Base-by-base conservation (phyloP, 2,888 invertebrate species). In the Entomobrya multifasciata region DNA sequence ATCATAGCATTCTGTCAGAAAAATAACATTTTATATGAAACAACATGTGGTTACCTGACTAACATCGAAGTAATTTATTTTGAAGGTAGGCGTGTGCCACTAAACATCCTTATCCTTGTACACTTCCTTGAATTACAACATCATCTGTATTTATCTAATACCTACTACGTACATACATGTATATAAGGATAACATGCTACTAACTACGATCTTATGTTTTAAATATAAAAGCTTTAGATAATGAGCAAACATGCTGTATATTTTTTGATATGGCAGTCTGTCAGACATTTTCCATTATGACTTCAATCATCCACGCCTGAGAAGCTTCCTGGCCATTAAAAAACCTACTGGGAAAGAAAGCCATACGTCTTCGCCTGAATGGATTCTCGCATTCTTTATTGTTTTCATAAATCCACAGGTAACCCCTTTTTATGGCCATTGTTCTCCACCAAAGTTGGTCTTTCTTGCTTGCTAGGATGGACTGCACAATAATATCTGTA, bases 401-500 rank as follows among this genome's bases (percentile, higher is more conserved):
- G 70, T 70, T 81, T 81, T 81, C 80, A 70, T 70, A 81, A 81
- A 81, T 81, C 80, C 70, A 81, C 80, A 81, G 80, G 80, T 81
- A 81, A 81, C 67, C 79, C 67, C 57, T 57, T 76, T 55, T 76
- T 76, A 76, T 76, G 76, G 57, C 78, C 47, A 57, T 62, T 62
- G 36, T 62, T 15, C 15, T 15, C 52, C 44, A 67, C 20, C 55
- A 55, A 55, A 55, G 55, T 52, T 52, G 52, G 52, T 52, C 20
- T n/a, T 6, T 52, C 52, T 17, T 17, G 52, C 1, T 1, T 52
- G 13, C n/a, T n/a, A n/a, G n/a, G n/a, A n/a, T n/a, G n/a, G n/a
- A n/a, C 36, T 6, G 36, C 36, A 36, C 5, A 8, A 36, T 36
- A 36, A 36, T 36, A 36, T 36, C 4, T 36, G 4, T 36, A 36